Base-by-base conservation (phyloP, 2,113 vertebrate genomes). In the Alligator mississippiensis region DNA sequence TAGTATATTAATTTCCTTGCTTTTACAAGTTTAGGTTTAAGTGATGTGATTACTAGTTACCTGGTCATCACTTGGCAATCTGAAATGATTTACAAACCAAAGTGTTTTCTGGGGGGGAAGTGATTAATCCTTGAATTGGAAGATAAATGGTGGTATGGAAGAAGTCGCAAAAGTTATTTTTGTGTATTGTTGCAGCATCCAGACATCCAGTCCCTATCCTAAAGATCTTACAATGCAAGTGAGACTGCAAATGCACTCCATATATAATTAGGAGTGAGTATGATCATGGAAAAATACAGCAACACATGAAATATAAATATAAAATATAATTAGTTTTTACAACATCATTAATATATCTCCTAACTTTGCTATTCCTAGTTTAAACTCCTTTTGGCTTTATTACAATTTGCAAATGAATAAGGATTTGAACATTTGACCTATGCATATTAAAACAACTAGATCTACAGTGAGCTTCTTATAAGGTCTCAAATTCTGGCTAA, bases 401-500 rank as follows among this genome's bases (percentile, higher is more conserved):
- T 92, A 14, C 10, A 75, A 30, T 87, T 89, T 92, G 4, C 25
- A 17, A 81, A 7, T 80, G 61, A 91, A 80, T 84, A n/a, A 77
- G 4, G 18, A 38, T 38, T 60, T 9, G 6, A 59, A 11, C 79
- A 57, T 85, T 72, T 88, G 28, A 24, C 14, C 6, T 61, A 38
- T 61, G 4, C 1, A 0, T 38, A 70, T 22, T 68, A 15, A 27
- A 15, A 90, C 82, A 76, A 58, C 2, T 3, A 81, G 30, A 24
- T 61, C 8, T 19, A 5, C 6, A 88, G 6, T 57, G 30, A 78
- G 21, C 1, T 47, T 89, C 93, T 77, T 86, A 58, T 64, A 14
- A 1, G 2, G 1, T 57, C 91, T 92, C 77, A 80, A 80, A 77
- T 84, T 93, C 38, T 80, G 75, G 8, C 24, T 93, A 87, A 87